These are phyloP conservation scores for Chloebia gouldiae DNA, from an alignment of 2,113 vertebrate genomes.

Conservation along the genomic window DNA sequence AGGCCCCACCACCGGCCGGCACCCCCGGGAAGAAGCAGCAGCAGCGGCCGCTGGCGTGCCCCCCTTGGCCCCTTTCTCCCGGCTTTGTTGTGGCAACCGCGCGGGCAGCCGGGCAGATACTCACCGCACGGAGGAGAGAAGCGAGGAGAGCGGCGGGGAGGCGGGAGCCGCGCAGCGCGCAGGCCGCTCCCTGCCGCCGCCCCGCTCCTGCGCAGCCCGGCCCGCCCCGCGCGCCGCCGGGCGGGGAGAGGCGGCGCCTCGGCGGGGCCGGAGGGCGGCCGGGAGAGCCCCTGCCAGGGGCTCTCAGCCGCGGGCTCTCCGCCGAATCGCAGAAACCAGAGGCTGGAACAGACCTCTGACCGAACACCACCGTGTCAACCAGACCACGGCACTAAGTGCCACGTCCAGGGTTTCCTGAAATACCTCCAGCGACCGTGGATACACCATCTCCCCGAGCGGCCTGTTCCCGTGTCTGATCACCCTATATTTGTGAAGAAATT, in stretches of 20 bases:
- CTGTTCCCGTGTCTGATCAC: neutral
- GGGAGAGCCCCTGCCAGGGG: neutral
- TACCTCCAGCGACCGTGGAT: neutral
- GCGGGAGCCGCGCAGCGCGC: fast-evolving
- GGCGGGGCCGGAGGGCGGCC: neutral
- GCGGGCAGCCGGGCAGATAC: neutral
- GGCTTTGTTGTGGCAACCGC: neutral
- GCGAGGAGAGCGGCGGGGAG: too few relatives aligned
- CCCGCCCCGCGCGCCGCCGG: neutral
- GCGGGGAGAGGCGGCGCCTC: neutral
- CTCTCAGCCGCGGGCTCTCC: neutral
- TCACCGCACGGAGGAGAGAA: neutral
- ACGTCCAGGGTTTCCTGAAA: neutral
- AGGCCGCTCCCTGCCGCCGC: neutral
- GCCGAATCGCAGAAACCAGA: fast-evolving
- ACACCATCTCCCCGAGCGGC: too few relatives aligned
- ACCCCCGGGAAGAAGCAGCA: neutral
- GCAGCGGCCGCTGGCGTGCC: neutral
- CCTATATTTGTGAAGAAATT: neutral
- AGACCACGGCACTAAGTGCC: neutral
- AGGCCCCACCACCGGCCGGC: neutral
- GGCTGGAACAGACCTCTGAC: fast-evolving
- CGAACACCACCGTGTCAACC: neutral
- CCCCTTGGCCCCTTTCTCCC: too few relatives aligned
- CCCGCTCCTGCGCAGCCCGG: neutral